Conservation (phyloP, 2,888 invertebrate genomes). For the Xestia sexstrigata region DNA sequence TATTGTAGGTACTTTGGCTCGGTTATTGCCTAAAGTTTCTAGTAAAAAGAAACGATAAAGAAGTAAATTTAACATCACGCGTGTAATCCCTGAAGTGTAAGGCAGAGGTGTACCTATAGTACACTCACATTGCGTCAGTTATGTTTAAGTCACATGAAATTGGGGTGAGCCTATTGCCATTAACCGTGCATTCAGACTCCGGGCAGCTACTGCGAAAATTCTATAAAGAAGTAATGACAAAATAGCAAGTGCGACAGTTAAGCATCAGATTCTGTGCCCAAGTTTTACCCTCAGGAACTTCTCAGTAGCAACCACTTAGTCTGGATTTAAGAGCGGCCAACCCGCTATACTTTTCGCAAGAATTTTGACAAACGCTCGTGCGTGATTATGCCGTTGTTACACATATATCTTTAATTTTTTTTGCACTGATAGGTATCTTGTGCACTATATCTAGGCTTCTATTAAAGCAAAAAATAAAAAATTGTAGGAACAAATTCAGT, state of each 20-base stretch:
- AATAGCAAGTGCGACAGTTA: no score
- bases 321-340: not conserved
- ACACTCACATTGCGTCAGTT: not conserved
- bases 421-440: no score
- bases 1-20: not conserved
- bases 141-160: not conserved
- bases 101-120: not conserved
- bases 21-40: not conserved
- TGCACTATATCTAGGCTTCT: no score
- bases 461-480: no score
- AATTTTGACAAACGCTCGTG: no score
- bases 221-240: no score
- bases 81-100: not conserved
- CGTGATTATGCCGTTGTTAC: no score
- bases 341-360: no score
- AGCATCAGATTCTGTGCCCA: no score
- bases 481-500: no score
- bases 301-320: not conserved
- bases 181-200: not conserved
- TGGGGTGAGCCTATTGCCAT: not conserved
- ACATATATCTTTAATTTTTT: no score
- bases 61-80: not conserved
- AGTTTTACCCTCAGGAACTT: not conserved
- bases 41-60: not conserved
- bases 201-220: not conserved